Conservation (phyloP, 2,888 invertebrate genomes). For the Amphipoea oculea region DNA sequence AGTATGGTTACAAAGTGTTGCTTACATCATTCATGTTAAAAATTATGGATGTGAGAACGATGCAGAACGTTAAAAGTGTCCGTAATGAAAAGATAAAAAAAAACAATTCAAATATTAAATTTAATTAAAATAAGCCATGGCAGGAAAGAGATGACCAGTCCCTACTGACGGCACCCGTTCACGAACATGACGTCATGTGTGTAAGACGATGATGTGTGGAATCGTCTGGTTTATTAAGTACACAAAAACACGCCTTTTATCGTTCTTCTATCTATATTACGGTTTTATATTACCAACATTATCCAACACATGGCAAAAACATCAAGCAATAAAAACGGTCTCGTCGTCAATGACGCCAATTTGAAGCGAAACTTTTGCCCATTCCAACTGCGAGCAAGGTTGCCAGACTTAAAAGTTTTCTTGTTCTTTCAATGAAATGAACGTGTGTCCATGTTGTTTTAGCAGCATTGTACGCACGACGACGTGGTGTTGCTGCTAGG, state of each 20-base stretch:
- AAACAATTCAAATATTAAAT: no score
- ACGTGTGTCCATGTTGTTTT: constrained; percentile 7
- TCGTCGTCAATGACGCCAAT: neutral
- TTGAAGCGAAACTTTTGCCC: constrained; percentile 10
- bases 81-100: no score
- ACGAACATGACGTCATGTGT: neutral
- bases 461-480: neutral
- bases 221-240: neutral
- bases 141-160: no score
- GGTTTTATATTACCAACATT: constrained; percentile 1
- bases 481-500: neutral
- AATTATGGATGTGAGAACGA: no score
- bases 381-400: neutral
- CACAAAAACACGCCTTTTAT: neutral
- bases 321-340: neutral
- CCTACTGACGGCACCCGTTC: no score
- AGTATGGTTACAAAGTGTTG: no score
- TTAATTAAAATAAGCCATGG: no score
- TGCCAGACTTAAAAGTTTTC: constrained; percentile 2
- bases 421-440: constrained; percentile 3
- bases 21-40: no score
- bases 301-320: constrained; percentile 16
- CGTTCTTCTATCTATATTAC: neutral
- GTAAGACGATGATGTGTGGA: neutral
- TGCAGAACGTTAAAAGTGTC: no score